Evolutionary conservation across 2,113 vertebrate species (phyloP), one percentile per base, ranked within the genome.

Genomic region (Amblyopsis rosae): DNA sequence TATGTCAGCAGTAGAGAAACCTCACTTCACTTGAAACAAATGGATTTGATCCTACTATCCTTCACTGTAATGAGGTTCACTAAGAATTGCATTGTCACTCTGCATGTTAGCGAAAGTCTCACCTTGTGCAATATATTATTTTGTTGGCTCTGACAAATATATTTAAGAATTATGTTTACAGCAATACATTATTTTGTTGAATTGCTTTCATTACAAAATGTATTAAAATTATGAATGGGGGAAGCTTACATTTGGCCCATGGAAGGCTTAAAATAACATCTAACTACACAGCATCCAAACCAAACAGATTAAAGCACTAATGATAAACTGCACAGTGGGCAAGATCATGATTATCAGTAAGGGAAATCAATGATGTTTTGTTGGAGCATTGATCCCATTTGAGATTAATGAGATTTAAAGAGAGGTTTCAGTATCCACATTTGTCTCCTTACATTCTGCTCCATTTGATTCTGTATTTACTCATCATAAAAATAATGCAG

Each of bases 321-420:
- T 69, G 65, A 70, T 53, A 54, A 53, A 63, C 67, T 73, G 49
- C 56, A 60, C 72, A 72, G 67, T 47, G 67, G 77, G 71, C 65
- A 61, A 54, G 73, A 66, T 83, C 66, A 75, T 80, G 80, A 77
- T 69, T 69, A 88, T 81, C 82, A 86, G 64, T 59, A 72, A 63
- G 70, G 71, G 61, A 82, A 82, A 87, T 87, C 80, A 46, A 85
- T 87, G 71, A 60, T 73, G 69, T 87, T 84, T 82, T 84, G 82
- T 84, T 72, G 77, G 64, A 75, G 70, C 81, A 88, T 87, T 81
- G 87, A 88, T 88, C 77, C 59, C 54, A 65, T 81, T 74, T 77
- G 62, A 76, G 80, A 78, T 67, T 73, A 69, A 65, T 26, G 69
- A 76, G 73, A 79, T 85, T 76, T 62, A 73, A 74, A 62, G 69